Percentiles rank a stretch among this genome's conserved stretches.
Evolutionary conservation across 2,113 vertebrate genomes (phyloP).

Genomic region (Proteles cristata): DNA sequence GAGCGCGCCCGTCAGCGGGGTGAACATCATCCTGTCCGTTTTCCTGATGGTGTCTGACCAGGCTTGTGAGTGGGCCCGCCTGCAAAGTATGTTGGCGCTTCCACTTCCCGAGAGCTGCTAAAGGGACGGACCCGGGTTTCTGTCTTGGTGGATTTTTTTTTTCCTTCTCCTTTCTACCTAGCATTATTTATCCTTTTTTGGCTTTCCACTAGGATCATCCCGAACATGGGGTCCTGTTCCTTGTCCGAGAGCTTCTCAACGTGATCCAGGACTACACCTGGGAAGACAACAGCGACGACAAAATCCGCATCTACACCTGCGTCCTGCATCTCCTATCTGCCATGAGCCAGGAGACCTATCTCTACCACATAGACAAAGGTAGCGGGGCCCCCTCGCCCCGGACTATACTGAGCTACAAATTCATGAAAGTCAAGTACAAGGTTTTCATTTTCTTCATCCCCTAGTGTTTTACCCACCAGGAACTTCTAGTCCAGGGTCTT

Average conservation of each 20-base stretch:
- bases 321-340: conserved; percentile 95
- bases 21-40: background rate
- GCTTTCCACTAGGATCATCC: conserved; percentile 92
- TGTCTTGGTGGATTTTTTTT: background rate
- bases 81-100: background rate
- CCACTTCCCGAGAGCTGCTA: background rate
- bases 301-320: conserved; percentile 93
- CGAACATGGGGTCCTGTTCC: conserved; percentile 96
- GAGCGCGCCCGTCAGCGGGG: background rate
- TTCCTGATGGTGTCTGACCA: background rate
- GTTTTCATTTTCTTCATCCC: background rate
- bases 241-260: conserved; percentile 95
- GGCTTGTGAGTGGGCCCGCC: background rate
- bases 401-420: rapidly evolving
- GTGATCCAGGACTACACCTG: conserved; percentile 98
- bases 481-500: background rate
- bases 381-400: background rate
- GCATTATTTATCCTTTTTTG: background rate
- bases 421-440: too few species aligned
- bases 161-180: background rate
- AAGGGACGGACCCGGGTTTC: background rate
- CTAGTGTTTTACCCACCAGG: background rate
- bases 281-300: conserved; percentile 96
- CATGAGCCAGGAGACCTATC: conserved; percentile 94
- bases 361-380: conserved; percentile 92